Evolutionary conservation across 2,888 invertebrate genomes (phyloP), one percentile per base, ranked within the genome.

Genomic region (Aplocera efformata): DNA sequence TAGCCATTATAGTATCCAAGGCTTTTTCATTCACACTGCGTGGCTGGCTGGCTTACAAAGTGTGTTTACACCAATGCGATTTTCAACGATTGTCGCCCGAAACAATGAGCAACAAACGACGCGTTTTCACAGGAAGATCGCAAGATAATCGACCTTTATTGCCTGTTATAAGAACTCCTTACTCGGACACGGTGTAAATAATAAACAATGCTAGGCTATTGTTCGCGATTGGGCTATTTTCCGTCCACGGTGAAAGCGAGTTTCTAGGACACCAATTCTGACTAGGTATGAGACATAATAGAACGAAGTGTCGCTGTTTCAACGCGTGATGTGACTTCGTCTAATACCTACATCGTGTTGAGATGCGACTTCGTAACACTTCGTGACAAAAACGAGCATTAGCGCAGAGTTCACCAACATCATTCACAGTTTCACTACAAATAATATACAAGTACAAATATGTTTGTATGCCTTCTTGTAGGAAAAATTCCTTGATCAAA

Each of bases 41-140:
- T 36, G 17, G 32, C 33, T 35, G 23, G 32, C 13, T 26, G 27
- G 27, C 27, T 22, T 22, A 40, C 29, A 40, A 39, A 30, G 30
- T 25, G 28, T 2, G 7, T 11, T 20, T 23, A 32, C 29, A 28
- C 32, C 32, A 32, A 36, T 32, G 45, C 34, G 30, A 52, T 42
- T 52, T 50, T 50, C 41, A 41, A 39, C 52, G 52, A 44, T 53
- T 58, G 63, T 61, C 54, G 60, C 55, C 53, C 50, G 60, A 60
- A 55, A 73, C 74, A 70, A 72, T 74, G 66, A 56, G 48, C 56
- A 66, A 63, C 33, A 50, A 57, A 58, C 61, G 56, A 53, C 53
- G 50, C 46, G 49, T 61, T 67, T 74, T 71, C 72, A 65, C 71
- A 68, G 58, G 22, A 43, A 35, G 50, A 52, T 56, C 33, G n/a